Base-by-base conservation (phyloP, 2,113 vertebrate species). In the Melanerpes aurifrons region DNA sequence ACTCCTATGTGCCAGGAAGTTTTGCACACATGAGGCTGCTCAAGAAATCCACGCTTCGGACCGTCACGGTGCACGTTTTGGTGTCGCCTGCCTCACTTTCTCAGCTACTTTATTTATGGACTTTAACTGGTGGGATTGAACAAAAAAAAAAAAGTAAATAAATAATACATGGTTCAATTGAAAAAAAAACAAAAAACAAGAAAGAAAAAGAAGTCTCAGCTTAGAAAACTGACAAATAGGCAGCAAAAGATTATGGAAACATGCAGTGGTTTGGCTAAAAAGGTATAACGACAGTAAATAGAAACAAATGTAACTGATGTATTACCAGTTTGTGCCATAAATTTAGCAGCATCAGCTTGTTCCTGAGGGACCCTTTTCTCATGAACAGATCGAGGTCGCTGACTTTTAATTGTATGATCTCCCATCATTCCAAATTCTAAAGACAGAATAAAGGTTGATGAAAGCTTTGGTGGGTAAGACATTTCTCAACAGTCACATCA, bases 261-360 rank as follows among this genome's bases (percentile, higher is more conserved):
- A 99, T 99, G 99, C 99, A 99, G 98, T 98, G 98, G 97, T 97
- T 98, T 98, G 98, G 98, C 99, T 99, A 37, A 99, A 99, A 98
- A 99, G 99, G 43, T 43, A 43, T 99, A 99, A 98, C 98, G 98
- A 99, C 99, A 99, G 98, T 98, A 99, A 98, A 99, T 98, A 99
- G 98, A 98, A 99, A 53, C 50, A 97, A 98, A 98, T 98, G 99
- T 98, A 99, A 99, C 99, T 99, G 99, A 98, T 98, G 98, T 99
- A 99, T 99, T 99, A 99, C 99, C 99, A 99, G 99, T 99, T 99
- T 99, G 99, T 99, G 99, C 99, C 99, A 99, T 99, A 99, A 99
- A 99, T 99, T 99, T 99, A 99, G 99, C 99, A 99, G 99, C 99
- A 98, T 99, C 99, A 99, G 99, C 99, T 99, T 99, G 99, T 98